Conservation (phyloP, 1,140 invertebrate species). For the Dryas iulia region DNA sequence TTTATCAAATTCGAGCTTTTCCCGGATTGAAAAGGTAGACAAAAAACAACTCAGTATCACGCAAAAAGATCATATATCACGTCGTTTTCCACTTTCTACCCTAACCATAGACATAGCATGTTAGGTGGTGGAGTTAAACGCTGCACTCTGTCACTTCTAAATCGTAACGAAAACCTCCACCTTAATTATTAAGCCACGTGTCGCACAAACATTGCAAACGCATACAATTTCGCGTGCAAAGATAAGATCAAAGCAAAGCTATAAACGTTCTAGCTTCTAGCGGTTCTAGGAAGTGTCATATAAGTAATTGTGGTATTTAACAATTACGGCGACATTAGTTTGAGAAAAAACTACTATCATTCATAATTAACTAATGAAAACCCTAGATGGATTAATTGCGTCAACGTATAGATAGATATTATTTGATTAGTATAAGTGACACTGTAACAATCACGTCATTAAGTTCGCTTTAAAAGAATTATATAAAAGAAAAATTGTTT, state of each 20-base stretch:
- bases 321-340: constrained; percentile 2
- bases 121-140: no score
- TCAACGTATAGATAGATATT: background rate
- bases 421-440: constrained; percentile 6
- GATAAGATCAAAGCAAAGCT: background rate
- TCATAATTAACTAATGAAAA: constrained; percentile 10
- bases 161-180: background rate
- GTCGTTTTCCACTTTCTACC: no score
- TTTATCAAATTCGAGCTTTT: no score
- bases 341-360: constrained; percentile 11
- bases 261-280: background rate
- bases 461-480: background rate
- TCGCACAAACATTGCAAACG: background rate
- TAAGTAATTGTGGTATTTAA: constrained; percentile 14
- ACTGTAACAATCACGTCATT: constrained; percentile 11
- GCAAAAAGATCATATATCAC: no score
- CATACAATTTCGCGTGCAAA: background rate
- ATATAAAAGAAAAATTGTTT: no score
- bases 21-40: no score
- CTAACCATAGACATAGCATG: no score
- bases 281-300: constrained; percentile 18
- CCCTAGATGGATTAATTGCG: constrained; percentile 13
- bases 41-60: no score
- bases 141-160: no score
- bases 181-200: background rate